Conservation (phyloP, 2,797 vertebrate species). For the Paedocypris micromegethes region DNA sequence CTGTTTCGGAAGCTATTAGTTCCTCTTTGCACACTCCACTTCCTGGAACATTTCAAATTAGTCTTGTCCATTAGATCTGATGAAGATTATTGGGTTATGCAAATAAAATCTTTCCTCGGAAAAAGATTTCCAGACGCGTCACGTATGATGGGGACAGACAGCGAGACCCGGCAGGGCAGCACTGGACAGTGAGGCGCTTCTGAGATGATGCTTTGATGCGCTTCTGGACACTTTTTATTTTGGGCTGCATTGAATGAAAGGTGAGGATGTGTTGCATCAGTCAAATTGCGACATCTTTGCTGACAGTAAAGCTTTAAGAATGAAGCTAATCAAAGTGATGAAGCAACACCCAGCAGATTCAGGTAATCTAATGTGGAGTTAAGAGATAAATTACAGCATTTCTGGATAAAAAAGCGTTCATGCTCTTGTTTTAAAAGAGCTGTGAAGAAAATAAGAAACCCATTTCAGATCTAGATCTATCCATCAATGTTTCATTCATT, state of each 20-base stretch:
- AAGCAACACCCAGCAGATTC: slow-evolving; percentile 4
- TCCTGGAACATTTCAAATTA: slow-evolving; percentile 50
- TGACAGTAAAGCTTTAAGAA: slow-evolving; percentile 16
- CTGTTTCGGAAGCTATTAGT: slow-evolving; percentile 42
- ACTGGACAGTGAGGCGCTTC: slow-evolving; percentile 8
- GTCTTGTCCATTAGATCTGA: slow-evolving; percentile 48
- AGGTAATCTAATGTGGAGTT: neutral
- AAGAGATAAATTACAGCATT: neutral
- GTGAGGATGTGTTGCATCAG: slow-evolving; percentile 4
- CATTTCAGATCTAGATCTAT: too few species aligned
- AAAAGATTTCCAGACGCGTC: slow-evolving; percentile 14
- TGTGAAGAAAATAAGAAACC: neutral
- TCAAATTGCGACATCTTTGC: neutral
- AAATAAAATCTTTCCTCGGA: slow-evolving; percentile 23
- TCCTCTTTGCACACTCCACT: slow-evolving; percentile 40
- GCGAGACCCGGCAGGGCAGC: neutral
- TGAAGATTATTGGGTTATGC: slow-evolving; percentile 35
- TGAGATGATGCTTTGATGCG: slow-evolving; percentile 2
- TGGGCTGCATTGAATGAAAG: slow-evolving; percentile 15
- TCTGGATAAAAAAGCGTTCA: neutral
- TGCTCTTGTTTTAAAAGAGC: neutral
- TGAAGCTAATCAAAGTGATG: slow-evolving; percentile 16
- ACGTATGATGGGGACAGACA: slow-evolving; percentile 1
- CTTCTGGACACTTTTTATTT: neutral
- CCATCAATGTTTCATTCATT: too few species aligned